Base-by-base conservation (phyloP, 2,797 vertebrate genomes). In the Otolemur crassicaudatus region DNA sequence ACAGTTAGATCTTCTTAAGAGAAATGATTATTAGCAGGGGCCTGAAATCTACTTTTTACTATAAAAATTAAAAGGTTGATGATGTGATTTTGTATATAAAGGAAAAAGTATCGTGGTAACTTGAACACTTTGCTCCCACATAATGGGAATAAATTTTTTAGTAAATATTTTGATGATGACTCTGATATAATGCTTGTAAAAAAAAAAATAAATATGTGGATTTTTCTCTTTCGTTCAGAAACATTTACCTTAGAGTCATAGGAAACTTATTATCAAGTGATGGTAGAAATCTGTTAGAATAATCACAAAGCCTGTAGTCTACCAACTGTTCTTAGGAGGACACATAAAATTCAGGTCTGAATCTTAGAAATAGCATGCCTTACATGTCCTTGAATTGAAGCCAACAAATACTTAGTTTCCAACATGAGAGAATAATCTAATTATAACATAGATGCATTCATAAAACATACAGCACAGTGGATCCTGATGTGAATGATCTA, bases 331-430 rank as follows among this genome's bases (percentile, higher is more conserved):
- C 75, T 87, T 53, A 37, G 60, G 53, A 85, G 27, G 37, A 31
- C 12, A 17, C 13, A 17, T 2, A 56, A 5, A 60, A 65, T 75
- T 76, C 20, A 87, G 4, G 5, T 86, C 40, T 76, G n/a, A 67
- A 90, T 46, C 34, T 37, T n/a, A 77, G 22, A 19, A 46, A 34
- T 7, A 76, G 29, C 46, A 56, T 58, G 31, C 19, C 10, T 87
- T 76, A 43, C 29, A 49, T 25, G 16, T 81, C 20, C 19, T 80
- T 72, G 60, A 72, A 73, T 61, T 10, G 37, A 89, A 49, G 79
- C 58, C 83, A 93, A 91, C 11, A 72, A 49, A 56, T 29, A 87
- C 87, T 90, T 91, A 65, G 23, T 46, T 76, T 90, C 23, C 29
- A 91, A 60, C 20, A 79, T 40, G 31, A 77, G 34, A 77, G 70